Evolutionary conservation across 2,888 invertebrate species (phyloP), one percentile per base, ranked within the genome.

Genomic region (Tromatobia lineatoria): DNA sequence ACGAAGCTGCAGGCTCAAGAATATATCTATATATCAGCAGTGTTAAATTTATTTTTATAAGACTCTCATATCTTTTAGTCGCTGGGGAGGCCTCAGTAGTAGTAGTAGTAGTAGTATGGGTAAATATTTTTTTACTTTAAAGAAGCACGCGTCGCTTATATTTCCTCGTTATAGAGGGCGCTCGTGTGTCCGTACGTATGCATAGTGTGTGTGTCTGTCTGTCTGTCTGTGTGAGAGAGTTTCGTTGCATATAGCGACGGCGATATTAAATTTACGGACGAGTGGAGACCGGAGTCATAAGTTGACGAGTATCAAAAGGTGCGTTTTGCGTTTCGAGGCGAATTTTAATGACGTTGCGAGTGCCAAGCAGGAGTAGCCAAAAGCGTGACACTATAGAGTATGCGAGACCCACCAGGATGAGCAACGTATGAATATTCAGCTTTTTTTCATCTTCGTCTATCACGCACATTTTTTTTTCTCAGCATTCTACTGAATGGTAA

Each of bases 261-360:
- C 61, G 74, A 80, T 80, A 80, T 80, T 80, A 74, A 80, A 80
- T 80, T 80, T 74, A 74, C 67, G 74, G 74, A 67, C 59, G 80
- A 69, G 59, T 47, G 74, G 50, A 80, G 23, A 45, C 18, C 38
- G 64, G 18, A 67, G 80, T 69, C 74, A 74, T 69, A 80, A 67
- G 80, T 74, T 80, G 80, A 80, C 80, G 73, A 80, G 74, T 80
- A 80, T 80, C 74, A 80, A 80, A 80, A 80, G 80, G 73, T 57
- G 80, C 80, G 80, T 80, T 80, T 67, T 67, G 66, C 73, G 66
- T 80, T 73, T n/a, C 73, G 73, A 67, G 80, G 67, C 67, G 73
- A 80, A 80, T 80, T 80, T 80, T 80, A 80, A 74, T 79, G 79
- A 79, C 64, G 57, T 38, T 18, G 15, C 73, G n/a, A 7, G 18